Percentiles rank a stretch among this genome's conserved stretches.
These are phyloP conservation scores for Ivindomyrus marchei DNA, from an alignment of 2,113 vertebrate species.

Conservation along the genomic window DNA sequence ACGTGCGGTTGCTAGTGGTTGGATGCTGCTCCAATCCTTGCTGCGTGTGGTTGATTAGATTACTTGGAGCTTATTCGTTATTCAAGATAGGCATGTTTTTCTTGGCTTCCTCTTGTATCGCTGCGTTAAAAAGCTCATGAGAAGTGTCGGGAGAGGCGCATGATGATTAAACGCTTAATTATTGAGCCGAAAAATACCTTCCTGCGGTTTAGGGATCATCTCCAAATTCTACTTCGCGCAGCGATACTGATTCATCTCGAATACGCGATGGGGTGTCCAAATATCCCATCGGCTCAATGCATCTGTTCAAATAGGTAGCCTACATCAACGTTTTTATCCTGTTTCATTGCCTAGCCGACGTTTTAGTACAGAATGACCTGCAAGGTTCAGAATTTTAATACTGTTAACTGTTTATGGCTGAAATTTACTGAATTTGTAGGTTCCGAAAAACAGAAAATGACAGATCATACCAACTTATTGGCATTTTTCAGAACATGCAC, in stretches of 20 bases:
- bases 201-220: neutral
- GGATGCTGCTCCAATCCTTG: neutral
- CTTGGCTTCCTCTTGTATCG: neutral
- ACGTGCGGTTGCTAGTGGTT: neutral
- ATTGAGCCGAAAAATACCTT: neutral
- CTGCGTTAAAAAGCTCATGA: neutral
- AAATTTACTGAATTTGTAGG: neutral
- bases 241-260: neutral
- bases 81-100: slow-evolving; percentile 6
- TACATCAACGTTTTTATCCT: neutral
- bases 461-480: neutral
- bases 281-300: neutral
- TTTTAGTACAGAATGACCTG: neutral
- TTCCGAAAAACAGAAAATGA: neutral
- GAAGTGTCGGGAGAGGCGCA: neutral
- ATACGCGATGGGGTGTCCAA: neutral
- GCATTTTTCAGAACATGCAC: neutral
- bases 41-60: neutral
- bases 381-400: neutral
- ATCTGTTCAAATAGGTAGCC: neutral
- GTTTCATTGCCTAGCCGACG: neutral
- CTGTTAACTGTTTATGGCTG: neutral
- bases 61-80: neutral
- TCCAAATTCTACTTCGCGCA: neutral
- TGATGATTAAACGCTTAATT: neutral